phyloP scores from a whole-genome alignment of 2,888 invertebrate species.

The Hofmannophila pseudospretella region DNA sequence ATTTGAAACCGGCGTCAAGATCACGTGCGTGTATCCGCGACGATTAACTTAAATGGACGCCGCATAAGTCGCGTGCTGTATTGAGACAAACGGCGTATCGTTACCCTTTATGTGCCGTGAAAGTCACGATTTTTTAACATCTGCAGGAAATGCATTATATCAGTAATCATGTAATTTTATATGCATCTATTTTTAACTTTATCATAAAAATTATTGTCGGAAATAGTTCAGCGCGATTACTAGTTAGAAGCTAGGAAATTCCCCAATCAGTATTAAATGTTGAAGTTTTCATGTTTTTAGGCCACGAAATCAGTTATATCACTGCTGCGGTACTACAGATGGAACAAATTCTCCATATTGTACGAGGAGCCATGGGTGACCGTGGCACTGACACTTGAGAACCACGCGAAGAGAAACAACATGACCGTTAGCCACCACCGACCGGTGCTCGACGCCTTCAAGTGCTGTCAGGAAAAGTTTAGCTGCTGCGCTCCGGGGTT shows the following conservation, averaged over 20 bases:
- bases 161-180: too few species aligned
- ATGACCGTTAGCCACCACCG: slow-evolving; percentile 90
- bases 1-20: neutral
- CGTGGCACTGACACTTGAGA: slow-evolving; percentile 88
- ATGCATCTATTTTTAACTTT: too few species aligned
- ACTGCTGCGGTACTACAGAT: slow-evolving; percentile 92
- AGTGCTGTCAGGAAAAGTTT: slow-evolving; percentile 86
- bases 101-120: too few species aligned
- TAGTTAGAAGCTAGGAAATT: too few species aligned
- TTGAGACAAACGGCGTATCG: neutral
- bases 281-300: too few species aligned
- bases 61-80: neutral
- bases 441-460: slow-evolving; percentile 83
- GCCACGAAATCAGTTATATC: slow-evolving; percentile 97
- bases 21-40: neutral
- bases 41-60: neutral
- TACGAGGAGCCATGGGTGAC: slow-evolving; percentile 89
- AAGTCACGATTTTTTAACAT: too few species aligned
- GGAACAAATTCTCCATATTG: slow-evolving; percentile 95
- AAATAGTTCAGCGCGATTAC: too few species aligned
- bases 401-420: slow-evolving; percentile 85
- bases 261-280: too few species aligned
- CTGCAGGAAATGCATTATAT: neutral
- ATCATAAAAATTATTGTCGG: too few species aligned
- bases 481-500: slow-evolving; percentile 87